phyloP scores from a whole-genome alignment of 2,888 invertebrate genomes.

The Drosophila rubida region DNA sequence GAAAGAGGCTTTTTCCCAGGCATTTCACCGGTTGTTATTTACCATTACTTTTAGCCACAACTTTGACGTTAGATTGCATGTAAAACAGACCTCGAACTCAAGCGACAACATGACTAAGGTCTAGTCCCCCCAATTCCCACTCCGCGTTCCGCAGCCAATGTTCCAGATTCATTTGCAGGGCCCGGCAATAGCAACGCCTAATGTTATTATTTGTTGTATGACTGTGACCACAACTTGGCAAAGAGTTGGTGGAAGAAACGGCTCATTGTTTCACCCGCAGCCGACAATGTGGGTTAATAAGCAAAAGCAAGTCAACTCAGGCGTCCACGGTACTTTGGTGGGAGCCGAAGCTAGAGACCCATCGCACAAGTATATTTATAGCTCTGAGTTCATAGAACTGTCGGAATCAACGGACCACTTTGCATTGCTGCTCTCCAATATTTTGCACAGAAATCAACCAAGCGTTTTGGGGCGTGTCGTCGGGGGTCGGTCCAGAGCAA shows the following conservation, averaged over 20 bases:
- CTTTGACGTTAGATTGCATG: constrained; percentile 33
- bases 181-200: constrained; percentile 69
- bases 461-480: constrained; percentile 27
- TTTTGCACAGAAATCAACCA: constrained; percentile 37
- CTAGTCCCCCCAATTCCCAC: not conserved
- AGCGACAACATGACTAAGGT: not conserved
- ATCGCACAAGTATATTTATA: constrained; percentile 42
- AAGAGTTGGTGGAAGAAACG: constrained; percentile 37
- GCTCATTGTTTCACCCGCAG: constrained; percentile 51
- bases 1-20: constrained; percentile 41
- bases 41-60: constrained; percentile 23
- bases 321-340: not conserved
- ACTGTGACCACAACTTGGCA: constrained; percentile 34
- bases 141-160: constrained; percentile 7
- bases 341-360: constrained; percentile 5
- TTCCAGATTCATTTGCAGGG: constrained; percentile 28
- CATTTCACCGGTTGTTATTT: constrained; percentile 33
- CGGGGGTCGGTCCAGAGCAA: constrained; percentile 1
- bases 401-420: constrained; percentile 19
- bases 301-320: constrained; percentile 33
- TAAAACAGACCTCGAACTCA: constrained; percentile 31
- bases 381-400: constrained; percentile 36
- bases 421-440: constrained; percentile 21
- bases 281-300: constrained; percentile 71
- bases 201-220: constrained; percentile 60